A percentile compares a stretch with the other conserved stretches of the same genome.
Conservation (phyloP, 1,140 invertebrate genomes). For the Drosophila nigromelanica region DNA sequence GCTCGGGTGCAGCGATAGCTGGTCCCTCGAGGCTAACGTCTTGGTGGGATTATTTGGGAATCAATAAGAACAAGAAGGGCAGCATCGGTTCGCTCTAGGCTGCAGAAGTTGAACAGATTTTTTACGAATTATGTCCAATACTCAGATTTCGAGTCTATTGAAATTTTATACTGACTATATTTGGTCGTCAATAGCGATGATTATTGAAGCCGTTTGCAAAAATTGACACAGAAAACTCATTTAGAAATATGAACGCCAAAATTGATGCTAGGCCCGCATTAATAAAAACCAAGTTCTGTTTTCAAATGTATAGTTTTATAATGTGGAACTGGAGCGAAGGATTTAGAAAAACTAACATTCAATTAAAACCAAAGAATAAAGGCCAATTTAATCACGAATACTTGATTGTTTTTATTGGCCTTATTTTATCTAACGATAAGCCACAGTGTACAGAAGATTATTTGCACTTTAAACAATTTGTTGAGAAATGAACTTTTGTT, state of each 20-base stretch:
- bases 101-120: background rate
- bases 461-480: background rate
- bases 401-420: too few species aligned
- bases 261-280: background rate
- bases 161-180: constrained; percentile 7
- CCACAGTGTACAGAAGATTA: background rate
- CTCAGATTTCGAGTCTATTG: constrained; percentile 9
- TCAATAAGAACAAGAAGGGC: constrained; percentile 47
- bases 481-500: background rate
- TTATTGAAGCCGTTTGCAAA: background rate
- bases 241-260: background rate
- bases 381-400: too few species aligned
- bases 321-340: too few species aligned
- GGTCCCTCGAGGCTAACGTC: background rate
- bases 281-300: background rate
- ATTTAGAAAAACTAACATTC: too few species aligned
- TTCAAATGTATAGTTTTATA: background rate
- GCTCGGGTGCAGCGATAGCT: background rate
- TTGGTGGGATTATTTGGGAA: constrained; percentile 57
- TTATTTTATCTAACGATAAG: too few species aligned
- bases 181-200: background rate
- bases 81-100: constrained; percentile 25
- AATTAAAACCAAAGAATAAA: too few species aligned
- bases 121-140: background rate
- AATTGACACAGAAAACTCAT: background rate